Evolutionary conservation across 2,797 vertebrate species (phyloP).

Genomic region (Antrozous pallidus): DNA sequence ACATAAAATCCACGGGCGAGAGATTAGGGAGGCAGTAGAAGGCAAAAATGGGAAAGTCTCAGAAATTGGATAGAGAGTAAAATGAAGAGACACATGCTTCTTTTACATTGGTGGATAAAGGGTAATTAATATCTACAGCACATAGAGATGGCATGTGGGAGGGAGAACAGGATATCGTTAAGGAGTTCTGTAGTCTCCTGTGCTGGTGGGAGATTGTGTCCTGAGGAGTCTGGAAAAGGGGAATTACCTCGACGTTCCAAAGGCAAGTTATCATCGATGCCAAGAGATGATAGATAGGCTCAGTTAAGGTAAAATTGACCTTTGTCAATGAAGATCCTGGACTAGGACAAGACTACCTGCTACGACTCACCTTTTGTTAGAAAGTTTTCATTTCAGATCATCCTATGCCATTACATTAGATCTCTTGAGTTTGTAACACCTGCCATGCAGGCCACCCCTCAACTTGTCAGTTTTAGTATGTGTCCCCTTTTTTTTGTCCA

Average conservation of each 20-base stretch:
- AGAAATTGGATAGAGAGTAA: not conserved
- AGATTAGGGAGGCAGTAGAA: not conserved
- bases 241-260: not conserved
- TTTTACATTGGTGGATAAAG: not conserved
- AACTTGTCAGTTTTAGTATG: not conserved
- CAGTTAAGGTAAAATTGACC: not conserved
- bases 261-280: not conserved
- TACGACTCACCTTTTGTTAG: not conserved
- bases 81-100: not conserved
- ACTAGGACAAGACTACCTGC: not conserved
- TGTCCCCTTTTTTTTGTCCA: not conserved
- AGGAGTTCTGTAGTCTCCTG: not conserved
- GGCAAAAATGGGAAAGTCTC: not conserved
- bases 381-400: not conserved
- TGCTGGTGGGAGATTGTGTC: not conserved
- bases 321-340: not conserved
- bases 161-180: not conserved
- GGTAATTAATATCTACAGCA: not conserved
- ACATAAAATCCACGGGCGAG: not conserved
- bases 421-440: not conserved
- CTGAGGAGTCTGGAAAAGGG: not conserved
- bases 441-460: not conserved
- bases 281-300: not conserved
- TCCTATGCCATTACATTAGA: not conserved
- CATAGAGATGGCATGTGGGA: not conserved